Conservation (phyloP, 2,113 vertebrate genomes). For the Catharus minimus region DNA sequence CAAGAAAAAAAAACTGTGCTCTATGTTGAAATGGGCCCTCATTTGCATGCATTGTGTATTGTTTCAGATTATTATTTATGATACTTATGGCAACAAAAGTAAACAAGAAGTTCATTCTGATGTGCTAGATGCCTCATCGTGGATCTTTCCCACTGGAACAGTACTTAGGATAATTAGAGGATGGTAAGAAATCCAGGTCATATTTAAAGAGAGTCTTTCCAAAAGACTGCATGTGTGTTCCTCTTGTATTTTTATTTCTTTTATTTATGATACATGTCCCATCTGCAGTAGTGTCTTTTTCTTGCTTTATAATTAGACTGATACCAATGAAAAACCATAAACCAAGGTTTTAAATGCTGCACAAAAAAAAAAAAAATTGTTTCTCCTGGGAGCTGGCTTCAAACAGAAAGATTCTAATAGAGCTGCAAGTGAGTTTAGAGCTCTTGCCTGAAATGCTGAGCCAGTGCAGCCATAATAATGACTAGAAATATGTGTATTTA, state of each 20-base stretch:
- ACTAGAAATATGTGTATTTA: background rate
- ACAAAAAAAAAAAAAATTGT: background rate
- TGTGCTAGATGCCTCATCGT: constrained; percentile 72
- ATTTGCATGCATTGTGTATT: constrained; percentile 7
- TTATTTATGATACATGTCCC: background rate
- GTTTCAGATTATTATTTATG: constrained; percentile 81
- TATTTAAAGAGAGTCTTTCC: constrained; percentile 8
- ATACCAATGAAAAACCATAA: background rate
- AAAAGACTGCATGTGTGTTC: background rate
- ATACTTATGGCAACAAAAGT: constrained; percentile 68
- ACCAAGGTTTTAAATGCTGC: background rate
- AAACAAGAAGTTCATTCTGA: constrained; percentile 76
- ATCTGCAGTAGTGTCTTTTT: background rate
- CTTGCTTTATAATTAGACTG: background rate
- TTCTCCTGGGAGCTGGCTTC: background rate
- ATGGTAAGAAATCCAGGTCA: constrained; percentile 76
- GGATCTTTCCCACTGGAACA: constrained; percentile 73
- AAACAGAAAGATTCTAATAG: background rate
- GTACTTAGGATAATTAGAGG: constrained; percentile 79
- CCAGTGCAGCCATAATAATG: background rate
- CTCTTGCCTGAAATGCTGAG: background rate
- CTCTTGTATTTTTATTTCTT: background rate
- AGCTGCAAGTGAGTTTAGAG: background rate
- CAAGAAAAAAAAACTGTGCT: background rate
- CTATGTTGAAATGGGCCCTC: constrained; percentile 1